Evolutionary conservation across 2,797 vertebrate species (phyloP).

Genomic region (Crocidura indochinensis): DNA sequence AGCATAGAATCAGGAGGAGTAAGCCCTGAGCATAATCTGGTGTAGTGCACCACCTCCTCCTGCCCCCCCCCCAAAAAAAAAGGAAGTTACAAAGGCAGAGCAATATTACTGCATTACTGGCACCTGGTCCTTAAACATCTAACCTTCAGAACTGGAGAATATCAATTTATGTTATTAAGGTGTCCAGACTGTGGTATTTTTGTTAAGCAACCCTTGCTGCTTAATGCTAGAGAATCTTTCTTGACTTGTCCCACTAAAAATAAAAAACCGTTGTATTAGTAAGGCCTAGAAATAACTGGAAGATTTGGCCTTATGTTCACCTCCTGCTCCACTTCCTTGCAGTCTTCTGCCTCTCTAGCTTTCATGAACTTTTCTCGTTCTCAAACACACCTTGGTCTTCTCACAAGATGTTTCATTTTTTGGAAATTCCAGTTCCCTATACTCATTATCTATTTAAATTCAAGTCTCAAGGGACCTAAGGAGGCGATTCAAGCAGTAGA

Average conservation of each 20-base stretch:
- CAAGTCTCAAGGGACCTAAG: neutral
- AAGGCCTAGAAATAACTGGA: neutral
- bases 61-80: neutral
- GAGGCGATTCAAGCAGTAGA: too few relatives aligned
- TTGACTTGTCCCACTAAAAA: neutral
- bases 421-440: neutral
- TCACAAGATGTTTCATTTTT: constrained; percentile 2
- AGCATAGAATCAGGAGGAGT: too few relatives aligned
- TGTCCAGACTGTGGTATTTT: neutral
- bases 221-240: neutral
- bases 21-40: too few relatives aligned
- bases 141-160: constrained; percentile 13
- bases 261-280: constrained; percentile 18
- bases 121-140: neutral
- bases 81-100: neutral
- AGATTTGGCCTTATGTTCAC: neutral
- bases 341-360: neutral
- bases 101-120: neutral
- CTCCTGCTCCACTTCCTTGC: neutral
- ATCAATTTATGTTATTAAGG: neutral
- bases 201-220: neutral
- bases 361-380: constrained; percentile 5
- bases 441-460: constrained; percentile 2
- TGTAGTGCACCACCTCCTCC: too few relatives aligned
- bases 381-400: neutral